Percentiles rank a stretch among this genome's conserved stretches.
phyloP scores from a whole-genome alignment of 2,113 vertebrate genomes.

The Gambusia affinis region DNA sequence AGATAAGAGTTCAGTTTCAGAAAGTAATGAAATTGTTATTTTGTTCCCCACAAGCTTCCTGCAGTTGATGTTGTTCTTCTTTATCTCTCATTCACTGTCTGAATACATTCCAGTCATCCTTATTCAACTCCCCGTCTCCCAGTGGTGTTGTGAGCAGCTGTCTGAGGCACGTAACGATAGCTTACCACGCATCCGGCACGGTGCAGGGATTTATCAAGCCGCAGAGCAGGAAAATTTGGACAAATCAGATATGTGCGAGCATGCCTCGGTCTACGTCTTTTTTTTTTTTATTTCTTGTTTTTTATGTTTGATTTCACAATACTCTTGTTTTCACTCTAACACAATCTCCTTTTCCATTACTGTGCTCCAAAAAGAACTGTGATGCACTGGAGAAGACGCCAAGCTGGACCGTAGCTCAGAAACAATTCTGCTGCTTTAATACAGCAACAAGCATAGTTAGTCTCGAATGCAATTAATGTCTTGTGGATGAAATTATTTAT shows the following conservation, averaged over 20 bases:
- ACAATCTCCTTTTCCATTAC: constrained; percentile 51
- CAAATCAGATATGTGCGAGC: constrained; percentile 64
- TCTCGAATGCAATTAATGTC: constrained; percentile 54
- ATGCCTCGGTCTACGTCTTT: constrained; percentile 47
- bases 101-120: constrained; percentile 15
- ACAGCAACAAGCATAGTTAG: constrained; percentile 22
- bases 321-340: constrained; percentile 33
- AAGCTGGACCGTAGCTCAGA: constrained; percentile 50
- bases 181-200: constrained; percentile 46
- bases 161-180: constrained; percentile 34
- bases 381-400: constrained; percentile 36
- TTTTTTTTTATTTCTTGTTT: constrained; percentile 34
- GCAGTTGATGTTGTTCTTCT: constrained; percentile 10
- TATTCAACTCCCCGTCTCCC: constrained; percentile 28
- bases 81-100: constrained; percentile 19
- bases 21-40: constrained; percentile 24
- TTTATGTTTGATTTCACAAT: constrained; percentile 43
- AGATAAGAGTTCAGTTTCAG: constrained; percentile 27
- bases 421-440: constrained; percentile 35
- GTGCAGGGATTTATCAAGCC: constrained; percentile 66
- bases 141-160: constrained; percentile 57
- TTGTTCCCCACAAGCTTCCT: constrained; percentile 7
- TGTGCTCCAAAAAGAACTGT: constrained; percentile 26
- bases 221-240: constrained; percentile 63
- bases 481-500: constrained; percentile 49